Base-by-base conservation (phyloP, 2,888 invertebrate species). In the Catocala sponsa region DNA sequence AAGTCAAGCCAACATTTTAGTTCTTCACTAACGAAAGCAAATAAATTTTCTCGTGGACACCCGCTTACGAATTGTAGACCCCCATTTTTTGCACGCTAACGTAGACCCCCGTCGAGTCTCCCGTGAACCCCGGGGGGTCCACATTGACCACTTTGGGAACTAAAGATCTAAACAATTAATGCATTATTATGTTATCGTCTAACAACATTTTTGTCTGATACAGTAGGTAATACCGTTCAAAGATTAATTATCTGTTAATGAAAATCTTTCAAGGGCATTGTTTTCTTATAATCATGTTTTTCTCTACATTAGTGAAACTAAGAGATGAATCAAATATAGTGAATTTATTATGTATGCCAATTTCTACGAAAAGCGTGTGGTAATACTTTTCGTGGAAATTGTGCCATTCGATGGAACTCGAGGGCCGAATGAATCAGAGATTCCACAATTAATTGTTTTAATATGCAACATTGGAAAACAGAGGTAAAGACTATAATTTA, bases 401-500 rank as follows among this genome's bases (percentile, higher is more conserved):
- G 32, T 41, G 52, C 44, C 35, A 33, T 6, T 49, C 10, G 6
- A 25, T n/a, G 43, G 12, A 10, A 49, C 35, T 46, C 41, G 32
- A 50, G 12, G 12, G 12, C 51, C 9, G 43, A 44, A 63, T 68
- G 63, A 67, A 53, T 76, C 67, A 70, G 63, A 65, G 25, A 60
- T 63, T 55, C 60, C 59, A 9, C 47, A 63, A 64, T 7, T 5
- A 59, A 57, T 41, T 60, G 52, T 54, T 62, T 59, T 51, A 42
- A 62, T 15, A 57, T 46, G 61, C 33, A 68, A 70, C 44, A 74
- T 62, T 63, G 32, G 55, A 54, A 42, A 47, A 46, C 11, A 41
- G 38, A 7, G 12, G 7, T 1, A 35, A 33, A 32, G 41, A 47
- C 32, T 55, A 44, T 54, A 33, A 50, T 48, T 15, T 52, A 43